phyloP scores from a whole-genome alignment of 2,888 invertebrate genomes.

The Cryptosula pallasiana region DNA sequence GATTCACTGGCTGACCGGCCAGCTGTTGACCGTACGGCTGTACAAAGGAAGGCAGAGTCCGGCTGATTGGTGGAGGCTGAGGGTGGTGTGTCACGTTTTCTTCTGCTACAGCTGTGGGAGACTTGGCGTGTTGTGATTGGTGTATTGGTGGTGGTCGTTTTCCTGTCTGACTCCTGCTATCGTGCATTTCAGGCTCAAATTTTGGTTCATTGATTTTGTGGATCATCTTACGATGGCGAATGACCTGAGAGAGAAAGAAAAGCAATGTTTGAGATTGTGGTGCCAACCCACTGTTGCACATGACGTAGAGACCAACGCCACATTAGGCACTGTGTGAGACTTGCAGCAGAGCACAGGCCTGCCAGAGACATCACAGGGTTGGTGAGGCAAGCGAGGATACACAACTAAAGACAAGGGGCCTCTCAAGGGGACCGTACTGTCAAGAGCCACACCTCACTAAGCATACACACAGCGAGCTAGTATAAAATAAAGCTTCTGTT shows the following conservation, averaged over 20 bases:
- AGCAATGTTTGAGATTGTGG: background rate
- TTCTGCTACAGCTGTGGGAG: background rate
- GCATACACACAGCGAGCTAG: too few species aligned
- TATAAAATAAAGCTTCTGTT: too few species aligned
- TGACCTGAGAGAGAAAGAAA: slow-evolving; percentile 28
- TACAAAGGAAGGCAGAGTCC: background rate
- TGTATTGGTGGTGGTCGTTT: background rate
- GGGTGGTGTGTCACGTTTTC: background rate
- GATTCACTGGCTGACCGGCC: background rate
- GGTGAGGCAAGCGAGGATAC: too few species aligned
- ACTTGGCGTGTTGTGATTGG: background rate
- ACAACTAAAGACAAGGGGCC: too few species aligned
- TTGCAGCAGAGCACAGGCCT: background rate
- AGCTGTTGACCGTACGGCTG: background rate
- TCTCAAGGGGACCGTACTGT: too few species aligned
- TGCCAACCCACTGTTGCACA: background rate
- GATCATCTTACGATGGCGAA: slow-evolving; percentile 39
- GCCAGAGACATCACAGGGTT: too few species aligned
- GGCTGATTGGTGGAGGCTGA: background rate
- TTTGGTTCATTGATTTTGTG: slow-evolving; percentile 30
- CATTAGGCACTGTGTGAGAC: background rate
- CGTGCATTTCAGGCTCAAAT: slow-evolving; percentile 20
- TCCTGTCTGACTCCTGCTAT: slow-evolving; percentile 16
- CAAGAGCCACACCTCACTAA: too few species aligned
- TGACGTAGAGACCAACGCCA: background rate